Conservation (phyloP, 2,113 vertebrate species). For the Plotosus lineatus region DNA sequence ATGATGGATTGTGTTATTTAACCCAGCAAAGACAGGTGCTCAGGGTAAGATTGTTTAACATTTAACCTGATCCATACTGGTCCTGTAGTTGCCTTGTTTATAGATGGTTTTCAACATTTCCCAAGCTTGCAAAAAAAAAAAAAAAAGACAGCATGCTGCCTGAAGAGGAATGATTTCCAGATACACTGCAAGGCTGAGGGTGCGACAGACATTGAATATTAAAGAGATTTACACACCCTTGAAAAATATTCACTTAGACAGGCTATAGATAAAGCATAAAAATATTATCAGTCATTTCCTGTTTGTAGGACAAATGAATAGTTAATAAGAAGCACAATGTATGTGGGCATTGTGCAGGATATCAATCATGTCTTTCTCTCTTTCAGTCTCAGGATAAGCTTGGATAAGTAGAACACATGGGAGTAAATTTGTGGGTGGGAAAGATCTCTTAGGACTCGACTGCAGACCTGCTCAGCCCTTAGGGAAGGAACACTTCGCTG, state of each 20-base stretch:
- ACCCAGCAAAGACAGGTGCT: background rate
- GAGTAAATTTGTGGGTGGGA: slow-evolving; percentile 14
- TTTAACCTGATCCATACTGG: no score
- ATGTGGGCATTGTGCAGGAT: slow-evolving; percentile 13
- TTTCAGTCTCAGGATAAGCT: slow-evolving; percentile 2
- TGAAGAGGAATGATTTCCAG: background rate
- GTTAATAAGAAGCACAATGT: background rate
- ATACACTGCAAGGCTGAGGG: background rate
- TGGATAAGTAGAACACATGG: slow-evolving; percentile 18
- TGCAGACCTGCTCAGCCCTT: slow-evolving; percentile 2
- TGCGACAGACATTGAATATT: background rate
- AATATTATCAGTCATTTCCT: background rate
- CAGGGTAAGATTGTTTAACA: no score
- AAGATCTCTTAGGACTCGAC: background rate
- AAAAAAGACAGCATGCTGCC: background rate
- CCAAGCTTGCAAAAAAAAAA: background rate
- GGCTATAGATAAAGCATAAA: background rate
- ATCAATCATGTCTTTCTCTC: background rate
- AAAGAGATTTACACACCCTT: background rate
- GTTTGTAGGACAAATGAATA: background rate
- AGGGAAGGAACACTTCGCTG: slow-evolving; percentile 17
- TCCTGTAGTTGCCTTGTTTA: no score
- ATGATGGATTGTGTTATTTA: background rate
- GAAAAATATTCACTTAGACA: background rate
- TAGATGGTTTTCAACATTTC: background rate